Conservation (phyloP, 2,888 invertebrate genomes). For the Cyaniris semiargus region DNA sequence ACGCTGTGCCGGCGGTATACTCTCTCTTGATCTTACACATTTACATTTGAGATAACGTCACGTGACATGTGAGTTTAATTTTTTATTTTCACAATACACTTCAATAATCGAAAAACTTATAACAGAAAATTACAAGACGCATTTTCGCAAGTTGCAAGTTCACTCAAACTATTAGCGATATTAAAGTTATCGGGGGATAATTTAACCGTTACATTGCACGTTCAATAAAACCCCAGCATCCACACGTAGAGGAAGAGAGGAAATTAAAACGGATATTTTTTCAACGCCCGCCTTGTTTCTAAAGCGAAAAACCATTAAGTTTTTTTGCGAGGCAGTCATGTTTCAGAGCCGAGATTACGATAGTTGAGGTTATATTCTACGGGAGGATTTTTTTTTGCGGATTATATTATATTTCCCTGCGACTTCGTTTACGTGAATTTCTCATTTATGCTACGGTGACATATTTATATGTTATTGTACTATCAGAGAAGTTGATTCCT, state of each 20-base stretch:
- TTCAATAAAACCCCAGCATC: slow-evolving; percentile 41
- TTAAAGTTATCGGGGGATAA: slow-evolving; percentile 28
- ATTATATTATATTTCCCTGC: not conserved
- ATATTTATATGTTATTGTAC: not conserved
- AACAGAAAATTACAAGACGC: not conserved
- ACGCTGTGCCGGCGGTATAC: no score
- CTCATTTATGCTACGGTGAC: not conserved
- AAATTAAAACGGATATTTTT: slow-evolving; percentile 53
- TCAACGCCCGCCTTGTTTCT: slow-evolving; percentile 45
- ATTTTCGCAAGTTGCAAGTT: not conserved
- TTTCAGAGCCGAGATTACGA: slow-evolving; percentile 32
- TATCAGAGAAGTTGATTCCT: not conserved
- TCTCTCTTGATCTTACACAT: no score
- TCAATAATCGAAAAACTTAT: not conserved
- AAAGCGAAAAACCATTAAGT: slow-evolving; percentile 38
- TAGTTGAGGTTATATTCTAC: slow-evolving; percentile 28
- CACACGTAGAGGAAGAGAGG: slow-evolving; percentile 42
- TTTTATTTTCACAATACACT: not conserved
- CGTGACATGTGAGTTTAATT: no score
- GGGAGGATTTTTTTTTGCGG: slow-evolving; percentile 10
- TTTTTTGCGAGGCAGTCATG: slow-evolving; percentile 31
- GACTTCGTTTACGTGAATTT: not conserved
- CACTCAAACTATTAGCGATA: slow-evolving; percentile 29
- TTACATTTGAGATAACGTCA: no score
- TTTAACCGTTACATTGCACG: slow-evolving; percentile 33